Conservation (phyloP, 2,888 invertebrate species). For the Cistogaster globosa region DNA sequence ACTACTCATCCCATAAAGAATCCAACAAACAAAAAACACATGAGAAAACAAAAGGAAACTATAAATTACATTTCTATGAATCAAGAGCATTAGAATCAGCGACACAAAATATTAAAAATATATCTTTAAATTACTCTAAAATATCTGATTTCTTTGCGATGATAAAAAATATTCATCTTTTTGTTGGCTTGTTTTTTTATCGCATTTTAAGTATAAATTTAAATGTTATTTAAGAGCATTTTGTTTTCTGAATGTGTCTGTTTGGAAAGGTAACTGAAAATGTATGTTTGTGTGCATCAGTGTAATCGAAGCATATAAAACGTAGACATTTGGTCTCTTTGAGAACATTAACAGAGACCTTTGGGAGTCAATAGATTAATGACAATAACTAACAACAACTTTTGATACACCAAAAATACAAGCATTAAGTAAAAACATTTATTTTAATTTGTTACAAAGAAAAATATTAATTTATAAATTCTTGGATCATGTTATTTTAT, state of each 20-base stretch:
- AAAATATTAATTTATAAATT: conserved; percentile 49
- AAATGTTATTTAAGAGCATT: conserved; percentile 55
- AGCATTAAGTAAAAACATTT: not conserved
- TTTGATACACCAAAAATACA: conserved; percentile 18
- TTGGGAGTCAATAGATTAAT: conserved; percentile 73
- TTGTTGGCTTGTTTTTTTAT: conserved; percentile 22
- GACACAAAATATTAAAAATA: conserved; percentile 37
- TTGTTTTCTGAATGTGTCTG: conserved; percentile 7
- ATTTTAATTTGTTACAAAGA: conserved; percentile 5
- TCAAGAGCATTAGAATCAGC: conserved; percentile 72
- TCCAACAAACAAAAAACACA: conserved; percentile 32
- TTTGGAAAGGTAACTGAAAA: not conserved
- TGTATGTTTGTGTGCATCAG: conserved; percentile 1
- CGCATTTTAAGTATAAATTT: conserved; percentile 57
- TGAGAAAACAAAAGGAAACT: conserved; percentile 79
- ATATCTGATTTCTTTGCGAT: conserved; percentile 81
- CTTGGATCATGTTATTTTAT: not conserved
- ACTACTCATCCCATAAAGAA: not conserved
- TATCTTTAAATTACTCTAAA: conserved; percentile 65
- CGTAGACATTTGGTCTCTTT: conserved; percentile 77
- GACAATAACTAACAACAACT: conserved; percentile 6
- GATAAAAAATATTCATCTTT: conserved; percentile 79
- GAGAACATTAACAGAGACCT: conserved; percentile 72
- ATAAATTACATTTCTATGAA: conserved; percentile 81
- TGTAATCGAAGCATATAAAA: conserved; percentile 14